Evolutionary conservation across 2,888 invertebrate genomes (phyloP).

Genomic region (Nebria brevicollis): DNA sequence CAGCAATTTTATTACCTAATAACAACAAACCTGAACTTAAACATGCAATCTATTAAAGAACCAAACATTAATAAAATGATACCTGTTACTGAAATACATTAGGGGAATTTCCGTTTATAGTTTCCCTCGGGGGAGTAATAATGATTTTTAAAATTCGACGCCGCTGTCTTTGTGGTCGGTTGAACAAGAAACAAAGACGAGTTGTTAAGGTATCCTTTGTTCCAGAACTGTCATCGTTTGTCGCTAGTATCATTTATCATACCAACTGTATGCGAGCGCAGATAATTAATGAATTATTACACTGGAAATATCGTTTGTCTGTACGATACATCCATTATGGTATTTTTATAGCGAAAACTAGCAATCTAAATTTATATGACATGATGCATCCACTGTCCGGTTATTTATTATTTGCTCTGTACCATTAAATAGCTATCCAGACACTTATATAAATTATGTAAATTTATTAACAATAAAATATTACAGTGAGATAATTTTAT

Average conservation of each 20-base stretch:
- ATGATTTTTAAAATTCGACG: not conserved
- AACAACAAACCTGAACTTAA: not conserved
- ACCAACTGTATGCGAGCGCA: not conserved
- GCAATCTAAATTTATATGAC: not conserved
- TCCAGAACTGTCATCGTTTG: constrained; percentile 46
- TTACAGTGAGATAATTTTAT: too few relatives aligned
- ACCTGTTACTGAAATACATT: not conserved
- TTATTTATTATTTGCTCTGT: too few relatives aligned
- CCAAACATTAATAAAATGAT: not conserved
- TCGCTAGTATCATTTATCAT: constrained; percentile 42
- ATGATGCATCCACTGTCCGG: not conserved
- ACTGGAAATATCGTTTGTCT: constrained; percentile 21
- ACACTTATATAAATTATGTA: too few relatives aligned
- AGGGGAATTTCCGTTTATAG: not conserved
- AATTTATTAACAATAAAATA: too few relatives aligned
- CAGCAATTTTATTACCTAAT: not conserved
- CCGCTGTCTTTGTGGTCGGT: not conserved
- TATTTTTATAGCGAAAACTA: constrained; percentile 25
- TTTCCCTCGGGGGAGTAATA: not conserved
- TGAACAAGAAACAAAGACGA: constrained; percentile 3
- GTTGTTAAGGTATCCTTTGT: constrained; percentile 32
- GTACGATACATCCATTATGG: constrained; percentile 39
- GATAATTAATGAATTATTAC: constrained; percentile 47
- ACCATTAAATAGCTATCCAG: too few relatives aligned
- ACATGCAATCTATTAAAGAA: not conserved